Evolutionary conservation across 2,797 vertebrate species (phyloP).

Genomic region (Erethizon dorsatum): DNA sequence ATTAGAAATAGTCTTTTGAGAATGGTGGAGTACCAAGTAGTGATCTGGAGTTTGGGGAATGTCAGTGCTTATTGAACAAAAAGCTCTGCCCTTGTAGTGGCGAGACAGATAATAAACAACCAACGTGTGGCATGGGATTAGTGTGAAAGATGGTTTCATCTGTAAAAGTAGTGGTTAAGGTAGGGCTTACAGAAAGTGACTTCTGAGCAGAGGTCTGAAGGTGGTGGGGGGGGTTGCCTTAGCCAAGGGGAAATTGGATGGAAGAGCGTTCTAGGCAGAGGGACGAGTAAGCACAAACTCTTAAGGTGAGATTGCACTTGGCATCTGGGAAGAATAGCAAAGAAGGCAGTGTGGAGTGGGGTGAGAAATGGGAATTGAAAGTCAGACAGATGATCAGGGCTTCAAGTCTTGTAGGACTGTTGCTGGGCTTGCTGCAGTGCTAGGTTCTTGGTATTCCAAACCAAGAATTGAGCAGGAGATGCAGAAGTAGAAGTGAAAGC

Average conservation of each 20-base stretch:
- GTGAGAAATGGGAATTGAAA: not conserved
- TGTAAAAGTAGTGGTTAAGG: not conserved
- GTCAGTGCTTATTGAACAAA: not conserved
- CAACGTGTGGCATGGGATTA: not conserved
- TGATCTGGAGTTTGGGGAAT: not conserved
- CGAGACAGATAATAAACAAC: not conserved
- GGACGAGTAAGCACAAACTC: not conserved
- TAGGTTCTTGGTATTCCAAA: not conserved
- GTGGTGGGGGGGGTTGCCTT: not conserved
- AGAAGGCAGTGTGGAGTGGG: not conserved
- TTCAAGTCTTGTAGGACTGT: not conserved
- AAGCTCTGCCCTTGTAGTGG: not conserved
- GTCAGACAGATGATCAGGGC: not conserved
- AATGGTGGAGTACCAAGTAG: not conserved
- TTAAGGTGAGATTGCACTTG: not conserved
- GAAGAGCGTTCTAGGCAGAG: not conserved
- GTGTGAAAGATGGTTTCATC: not conserved
- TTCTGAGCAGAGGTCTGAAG: not conserved
- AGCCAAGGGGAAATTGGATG: not conserved
- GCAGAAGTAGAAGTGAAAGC: not conserved
- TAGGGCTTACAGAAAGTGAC: not conserved
- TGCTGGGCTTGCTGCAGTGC: not conserved
- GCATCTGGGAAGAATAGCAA: not conserved
- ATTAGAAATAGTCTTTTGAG: not conserved
- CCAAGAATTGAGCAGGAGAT: not conserved